phyloP scores from a whole-genome alignment of 1,140 invertebrate genomes.

The Telenomus remus region DNA sequence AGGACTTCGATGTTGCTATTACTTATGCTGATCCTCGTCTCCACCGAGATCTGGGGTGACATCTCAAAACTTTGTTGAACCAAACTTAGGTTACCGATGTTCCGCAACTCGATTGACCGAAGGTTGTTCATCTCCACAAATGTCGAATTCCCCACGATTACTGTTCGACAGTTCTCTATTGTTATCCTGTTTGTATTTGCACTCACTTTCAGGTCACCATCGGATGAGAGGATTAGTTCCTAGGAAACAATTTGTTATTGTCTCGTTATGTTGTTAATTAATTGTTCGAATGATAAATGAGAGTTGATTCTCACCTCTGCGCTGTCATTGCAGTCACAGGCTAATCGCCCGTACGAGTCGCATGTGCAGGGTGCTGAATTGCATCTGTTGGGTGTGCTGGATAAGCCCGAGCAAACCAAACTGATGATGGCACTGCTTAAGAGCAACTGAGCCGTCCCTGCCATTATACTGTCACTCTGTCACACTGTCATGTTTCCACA shows the following conservation, averaged over 20 bases:
- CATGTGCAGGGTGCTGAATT: constrained; percentile 77
- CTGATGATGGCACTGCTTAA: constrained; percentile 69
- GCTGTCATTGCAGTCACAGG: constrained; percentile 77
- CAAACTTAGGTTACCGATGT: constrained; percentile 75
- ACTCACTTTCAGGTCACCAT: constrained; percentile 76
- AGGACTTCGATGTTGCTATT: constrained; percentile 77
- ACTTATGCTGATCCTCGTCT: constrained; percentile 65
- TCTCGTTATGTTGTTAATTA: background rate
- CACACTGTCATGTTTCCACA: too few relatives aligned
- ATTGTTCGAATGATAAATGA: too few relatives aligned
- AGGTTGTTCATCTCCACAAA: constrained; percentile 72
- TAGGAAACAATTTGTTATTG: constrained; percentile 62
- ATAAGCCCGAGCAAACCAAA: constrained; percentile 66
- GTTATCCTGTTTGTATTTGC: constrained; percentile 75
- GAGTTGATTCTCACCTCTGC: constrained; percentile 70
- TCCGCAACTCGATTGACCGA: constrained; percentile 72
- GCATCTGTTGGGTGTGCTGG: constrained; percentile 74
- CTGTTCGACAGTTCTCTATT: constrained; percentile 75
- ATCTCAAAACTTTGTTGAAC: constrained; percentile 67
- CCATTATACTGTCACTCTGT: constrained; percentile 61
- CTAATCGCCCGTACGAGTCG: constrained; percentile 76
- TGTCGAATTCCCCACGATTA: constrained; percentile 75
- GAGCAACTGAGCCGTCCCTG: constrained; percentile 65
- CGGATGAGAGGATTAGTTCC: constrained; percentile 78
- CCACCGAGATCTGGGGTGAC: constrained; percentile 54